Evolutionary conservation across 1,140 invertebrate genomes (phyloP).

Genomic region (Monomorium pharaonis): DNA sequence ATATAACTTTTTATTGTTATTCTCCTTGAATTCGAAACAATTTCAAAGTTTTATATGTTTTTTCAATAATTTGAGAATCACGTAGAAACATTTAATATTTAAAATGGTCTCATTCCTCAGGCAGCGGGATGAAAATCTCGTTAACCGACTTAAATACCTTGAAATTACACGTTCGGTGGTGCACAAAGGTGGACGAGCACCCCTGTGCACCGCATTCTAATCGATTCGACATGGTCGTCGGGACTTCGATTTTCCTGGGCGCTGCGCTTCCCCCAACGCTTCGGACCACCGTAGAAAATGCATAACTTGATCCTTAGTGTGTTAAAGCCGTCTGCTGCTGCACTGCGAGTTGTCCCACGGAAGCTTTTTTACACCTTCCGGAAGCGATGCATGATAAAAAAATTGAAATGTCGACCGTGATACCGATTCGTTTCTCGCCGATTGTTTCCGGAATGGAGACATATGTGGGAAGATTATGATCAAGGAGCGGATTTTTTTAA

Average conservation of each 20-base stretch:
- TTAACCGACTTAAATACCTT: conserved; percentile 82
- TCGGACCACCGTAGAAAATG: conserved; percentile 32
- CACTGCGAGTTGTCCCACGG: conserved; percentile 19
- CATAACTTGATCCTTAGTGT: conserved; percentile 9
- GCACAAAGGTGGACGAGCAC: conserved; percentile 71
- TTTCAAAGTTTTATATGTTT: not conserved
- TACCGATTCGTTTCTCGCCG: conserved; percentile 40
- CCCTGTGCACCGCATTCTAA: conserved; percentile 73
- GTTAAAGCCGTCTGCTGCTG: conserved; percentile 3
- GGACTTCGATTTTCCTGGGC: conserved; percentile 56
- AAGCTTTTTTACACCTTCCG: conserved; percentile 46
- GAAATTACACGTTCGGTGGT: conserved; percentile 81
- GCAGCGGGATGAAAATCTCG: conserved; percentile 65
- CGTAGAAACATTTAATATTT: conserved; percentile 10
- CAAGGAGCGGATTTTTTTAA: not conserved
- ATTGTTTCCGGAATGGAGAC: conserved; percentile 39
- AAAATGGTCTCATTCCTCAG: not conserved
- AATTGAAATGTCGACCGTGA: conserved; percentile 33
- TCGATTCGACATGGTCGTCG: conserved; percentile 78
- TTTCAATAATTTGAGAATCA: not conserved
- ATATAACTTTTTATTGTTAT: not conserved
- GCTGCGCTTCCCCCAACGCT: conserved; percentile 17
- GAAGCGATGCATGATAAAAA: conserved; percentile 28
- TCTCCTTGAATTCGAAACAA: not conserved
- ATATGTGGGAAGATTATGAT: conserved; percentile 27